Evolutionary conservation across 2,113 vertebrate genomes (phyloP).

Genomic region (Mirza zaza): DNA sequence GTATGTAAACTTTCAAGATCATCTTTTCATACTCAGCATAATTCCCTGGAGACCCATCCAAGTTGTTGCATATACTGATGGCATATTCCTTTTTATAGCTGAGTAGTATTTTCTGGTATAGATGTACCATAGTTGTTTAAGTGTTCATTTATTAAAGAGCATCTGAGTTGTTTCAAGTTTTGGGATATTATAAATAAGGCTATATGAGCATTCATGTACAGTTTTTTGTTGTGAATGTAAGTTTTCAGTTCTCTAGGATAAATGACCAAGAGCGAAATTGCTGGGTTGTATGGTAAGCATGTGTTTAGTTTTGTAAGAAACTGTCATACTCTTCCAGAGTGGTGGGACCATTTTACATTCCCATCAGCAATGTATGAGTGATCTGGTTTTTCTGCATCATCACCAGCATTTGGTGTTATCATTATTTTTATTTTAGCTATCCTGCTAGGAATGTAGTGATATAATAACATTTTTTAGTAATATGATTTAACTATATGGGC

Average conservation of each 20-base stretch:
- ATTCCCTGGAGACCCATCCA: background rate
- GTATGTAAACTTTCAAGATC: slow-evolving; percentile 1
- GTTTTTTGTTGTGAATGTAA: background rate
- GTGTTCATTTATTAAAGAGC: background rate
- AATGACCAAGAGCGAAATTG: background rate
- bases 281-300: background rate
- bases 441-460: background rate
- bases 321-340: background rate
- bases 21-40: background rate
- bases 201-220: background rate
- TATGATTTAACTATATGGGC: background rate
- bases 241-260: slow-evolving; percentile 29
- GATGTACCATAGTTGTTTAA: background rate
- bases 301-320: background rate
- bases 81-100: background rate
- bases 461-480: slow-evolving; percentile 15
- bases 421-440: background rate
- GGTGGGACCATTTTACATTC: background rate
- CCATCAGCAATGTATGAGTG: background rate
- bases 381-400: background rate
- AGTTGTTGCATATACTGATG: background rate
- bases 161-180: background rate
- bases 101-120: background rate
- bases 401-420: background rate
- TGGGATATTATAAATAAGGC: background rate